Percentiles rank a stretch among this genome's conserved stretches.
Evolutionary conservation across 2,888 invertebrate genomes (phyloP).

Genomic region (Phyllotreta striolata): DNA sequence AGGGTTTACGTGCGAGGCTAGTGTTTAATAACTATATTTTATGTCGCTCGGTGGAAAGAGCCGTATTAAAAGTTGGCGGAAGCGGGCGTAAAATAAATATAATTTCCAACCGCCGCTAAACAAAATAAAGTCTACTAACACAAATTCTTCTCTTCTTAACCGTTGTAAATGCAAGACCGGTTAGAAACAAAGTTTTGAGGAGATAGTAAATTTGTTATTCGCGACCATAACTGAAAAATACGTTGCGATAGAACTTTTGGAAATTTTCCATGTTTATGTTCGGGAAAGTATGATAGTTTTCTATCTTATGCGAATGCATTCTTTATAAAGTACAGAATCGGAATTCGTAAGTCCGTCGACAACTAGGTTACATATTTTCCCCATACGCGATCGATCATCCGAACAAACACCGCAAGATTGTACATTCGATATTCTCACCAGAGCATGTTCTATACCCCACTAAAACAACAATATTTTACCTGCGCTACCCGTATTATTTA

Average conservation of each 20-base stretch:
- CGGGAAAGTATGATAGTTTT: conserved; percentile 8
- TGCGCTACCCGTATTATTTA: too few species aligned
- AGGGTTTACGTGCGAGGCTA: too few species aligned
- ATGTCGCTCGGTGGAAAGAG: too few species aligned
- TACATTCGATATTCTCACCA: too few species aligned
- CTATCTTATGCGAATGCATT: conserved; percentile 7
- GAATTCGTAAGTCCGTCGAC: conserved; percentile 3
- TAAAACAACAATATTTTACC: too few species aligned
- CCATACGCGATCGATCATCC: too few species aligned
- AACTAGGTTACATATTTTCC: too few species aligned
- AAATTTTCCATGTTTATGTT: conserved; percentile 15
- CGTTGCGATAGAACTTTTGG: conserved; percentile 9
- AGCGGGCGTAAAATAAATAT: conserved; percentile 5
- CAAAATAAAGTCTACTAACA: conserved; percentile 8
- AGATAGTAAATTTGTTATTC: conserved; percentile 12
- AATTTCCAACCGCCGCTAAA: background rate
- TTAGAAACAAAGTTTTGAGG: conserved; percentile 9
- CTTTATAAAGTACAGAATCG: conserved; percentile 16
- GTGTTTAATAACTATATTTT: too few species aligned
- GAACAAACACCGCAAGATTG: too few species aligned
- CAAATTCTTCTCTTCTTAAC: conserved; percentile 6
- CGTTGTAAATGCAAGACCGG: conserved; percentile 5
- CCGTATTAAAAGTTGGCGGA: background rate
- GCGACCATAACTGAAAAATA: conserved; percentile 17
- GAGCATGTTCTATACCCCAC: too few species aligned